Conservation (phyloP, 2,797 vertebrate species). For the Peromyscus melanophrys region DNA sequence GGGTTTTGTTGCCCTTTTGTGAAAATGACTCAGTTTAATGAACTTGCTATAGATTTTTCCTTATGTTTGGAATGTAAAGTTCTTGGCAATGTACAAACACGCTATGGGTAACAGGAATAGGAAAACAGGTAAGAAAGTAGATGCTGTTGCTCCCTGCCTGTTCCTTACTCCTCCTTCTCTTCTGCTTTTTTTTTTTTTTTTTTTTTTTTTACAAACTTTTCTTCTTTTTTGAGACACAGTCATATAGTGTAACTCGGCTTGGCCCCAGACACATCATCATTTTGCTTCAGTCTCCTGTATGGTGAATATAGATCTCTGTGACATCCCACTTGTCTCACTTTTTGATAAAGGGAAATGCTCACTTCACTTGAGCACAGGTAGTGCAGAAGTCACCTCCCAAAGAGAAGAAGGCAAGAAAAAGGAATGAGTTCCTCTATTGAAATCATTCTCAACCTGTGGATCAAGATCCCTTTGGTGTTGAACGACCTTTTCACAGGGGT, state of each 20-base stretch:
- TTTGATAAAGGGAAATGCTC: background rate
- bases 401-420: background rate
- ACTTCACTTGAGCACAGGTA: background rate
- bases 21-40: background rate
- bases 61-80: conserved; percentile 38
- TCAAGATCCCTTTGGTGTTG: too few relatives aligned
- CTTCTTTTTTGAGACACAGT: background rate
- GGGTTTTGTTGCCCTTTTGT: background rate
- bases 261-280: background rate
- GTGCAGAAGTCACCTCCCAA: background rate
- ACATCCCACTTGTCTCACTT: background rate
- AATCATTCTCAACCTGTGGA: too few relatives aligned
- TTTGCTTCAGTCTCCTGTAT: background rate
- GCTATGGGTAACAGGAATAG: background rate
- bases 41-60: background rate
- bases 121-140: background rate
- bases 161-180: background rate
- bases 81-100: background rate
- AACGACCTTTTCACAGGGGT: too few relatives aligned
- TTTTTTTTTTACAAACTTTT: background rate
- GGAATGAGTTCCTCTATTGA: background rate
- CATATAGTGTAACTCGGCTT: background rate
- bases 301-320: background rate
- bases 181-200: too few relatives aligned
- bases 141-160: background rate